A percentile compares a stretch with the other conserved stretches of the same genome.
phyloP scores from a whole-genome alignment of 2,888 invertebrate species.

The Eubasilissa splendida region DNA sequence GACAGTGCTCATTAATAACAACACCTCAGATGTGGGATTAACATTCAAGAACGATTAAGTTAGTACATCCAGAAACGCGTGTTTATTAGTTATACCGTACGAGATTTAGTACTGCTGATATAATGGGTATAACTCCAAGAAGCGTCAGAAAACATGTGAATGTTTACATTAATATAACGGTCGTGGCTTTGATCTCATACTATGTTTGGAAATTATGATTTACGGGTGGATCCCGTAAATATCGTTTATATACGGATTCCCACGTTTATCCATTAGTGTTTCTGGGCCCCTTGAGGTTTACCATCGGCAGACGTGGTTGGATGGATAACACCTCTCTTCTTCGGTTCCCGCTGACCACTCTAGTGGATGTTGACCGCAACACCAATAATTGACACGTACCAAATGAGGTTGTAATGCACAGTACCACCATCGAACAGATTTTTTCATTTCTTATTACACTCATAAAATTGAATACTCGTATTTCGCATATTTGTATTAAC shows the following conservation, averaged over 20 bases:
- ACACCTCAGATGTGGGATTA: too few species aligned
- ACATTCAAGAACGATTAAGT: too few species aligned
- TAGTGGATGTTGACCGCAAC: neutral
- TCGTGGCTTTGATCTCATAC: slow-evolving; percentile 3
- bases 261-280: slow-evolving; percentile 7
- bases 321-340: neutral
- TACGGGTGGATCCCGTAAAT: neutral
- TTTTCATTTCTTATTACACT: too few species aligned
- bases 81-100: too few species aligned
- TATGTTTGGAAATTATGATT: slow-evolving; percentile 13
- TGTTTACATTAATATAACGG: neutral
- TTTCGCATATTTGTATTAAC: too few species aligned
- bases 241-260: slow-evolving; percentile 24
- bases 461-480: too few species aligned
- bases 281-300: slow-evolving; percentile 6
- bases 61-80: too few species aligned
- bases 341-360: neutral
- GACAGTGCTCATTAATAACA: too few species aligned
- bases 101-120: too few species aligned
- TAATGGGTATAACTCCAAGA: neutral
- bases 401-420: neutral
- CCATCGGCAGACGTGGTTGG: slow-evolving; percentile 11
- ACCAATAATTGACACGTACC: slow-evolving; percentile 32
- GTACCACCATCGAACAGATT: neutral
- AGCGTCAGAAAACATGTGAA: neutral